These are phyloP conservation scores for Drosophila nr. fundita DNA, from an alignment of 2,888 invertebrate genomes.

Conservation along the genomic window DNA sequence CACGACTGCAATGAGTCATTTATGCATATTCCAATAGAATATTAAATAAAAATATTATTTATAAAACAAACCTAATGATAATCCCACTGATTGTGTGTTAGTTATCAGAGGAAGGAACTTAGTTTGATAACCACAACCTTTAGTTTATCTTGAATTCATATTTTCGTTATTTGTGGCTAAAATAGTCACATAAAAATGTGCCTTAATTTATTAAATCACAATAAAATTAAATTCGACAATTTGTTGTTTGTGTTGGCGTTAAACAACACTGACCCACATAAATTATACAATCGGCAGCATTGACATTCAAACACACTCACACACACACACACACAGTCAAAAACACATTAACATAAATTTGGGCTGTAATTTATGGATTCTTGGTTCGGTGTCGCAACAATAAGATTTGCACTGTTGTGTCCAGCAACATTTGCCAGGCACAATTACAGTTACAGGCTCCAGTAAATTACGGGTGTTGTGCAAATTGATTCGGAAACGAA, in stretches of 20 bases:
- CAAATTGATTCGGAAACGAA: constrained; percentile 30
- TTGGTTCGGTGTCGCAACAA: constrained; percentile 26
- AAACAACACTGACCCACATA: constrained; percentile 42
- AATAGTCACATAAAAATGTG: neutral
- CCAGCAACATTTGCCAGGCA: constrained; percentile 6
- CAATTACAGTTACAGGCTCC: constrained; percentile 8
- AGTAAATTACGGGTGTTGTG: constrained; percentile 26
- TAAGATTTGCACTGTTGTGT: constrained; percentile 17
- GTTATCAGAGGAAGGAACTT: too few species aligned
- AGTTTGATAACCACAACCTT: neutral
- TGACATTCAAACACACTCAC: constrained; percentile 8
- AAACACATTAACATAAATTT: constrained; percentile 61
- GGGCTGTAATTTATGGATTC: constrained; percentile 55
- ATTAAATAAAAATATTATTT: neutral
- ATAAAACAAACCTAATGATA: neutral
- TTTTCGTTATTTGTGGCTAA: neutral
- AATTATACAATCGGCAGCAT: constrained; percentile 30
- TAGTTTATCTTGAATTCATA: neutral
- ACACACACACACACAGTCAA: constrained; percentile 6
- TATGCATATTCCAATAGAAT: neutral
- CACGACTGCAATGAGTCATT: constrained; percentile 37
- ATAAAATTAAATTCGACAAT: constrained; percentile 32
- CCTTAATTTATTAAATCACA: constrained; percentile 14
- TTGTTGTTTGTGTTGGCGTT: constrained; percentile 22
- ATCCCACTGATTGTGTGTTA: neutral